Percentiles rank a stretch among this genome's conserved stretches.
Conservation (phyloP, 2,113 vertebrate species). For the Formicarius rufipectus region DNA sequence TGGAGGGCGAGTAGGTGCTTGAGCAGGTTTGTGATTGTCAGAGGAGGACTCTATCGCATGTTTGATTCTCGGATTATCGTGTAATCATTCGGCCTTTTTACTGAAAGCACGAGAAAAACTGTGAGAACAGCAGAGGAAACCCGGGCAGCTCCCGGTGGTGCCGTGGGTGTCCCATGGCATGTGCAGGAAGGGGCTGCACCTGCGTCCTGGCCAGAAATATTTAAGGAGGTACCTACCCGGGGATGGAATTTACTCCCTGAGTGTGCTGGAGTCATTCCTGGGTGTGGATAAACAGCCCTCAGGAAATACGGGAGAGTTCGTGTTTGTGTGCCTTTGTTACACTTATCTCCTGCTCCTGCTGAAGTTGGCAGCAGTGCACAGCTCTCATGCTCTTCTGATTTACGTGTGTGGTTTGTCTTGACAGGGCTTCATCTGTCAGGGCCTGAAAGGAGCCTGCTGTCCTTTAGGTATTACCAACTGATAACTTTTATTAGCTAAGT, state of each 20-base stretch:
- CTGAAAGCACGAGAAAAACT: neutral
- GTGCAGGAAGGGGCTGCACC: neutral
- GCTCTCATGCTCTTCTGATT: neutral
- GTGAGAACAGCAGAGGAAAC: neutral
- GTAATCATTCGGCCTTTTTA: neutral
- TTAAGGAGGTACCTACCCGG: accelerated
- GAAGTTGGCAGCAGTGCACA: neutral
- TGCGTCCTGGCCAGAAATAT: neutral
- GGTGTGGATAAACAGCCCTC: neutral
- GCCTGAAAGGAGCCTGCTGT: neutral
- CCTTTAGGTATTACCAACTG: neutral
- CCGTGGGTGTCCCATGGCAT: neutral
- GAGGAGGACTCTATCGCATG: accelerated
- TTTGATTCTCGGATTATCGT: neutral
- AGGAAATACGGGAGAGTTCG: neutral
- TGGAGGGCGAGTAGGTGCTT: no score
- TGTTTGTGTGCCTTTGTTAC: neutral
- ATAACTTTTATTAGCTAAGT: neutral
- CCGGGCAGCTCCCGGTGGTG: neutral
- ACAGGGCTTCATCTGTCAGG: neutral
- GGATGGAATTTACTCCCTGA: neutral
- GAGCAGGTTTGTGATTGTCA: neutral
- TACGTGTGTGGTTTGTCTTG: accelerated
- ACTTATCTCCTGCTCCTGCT: accelerated
- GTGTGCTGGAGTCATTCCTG: neutral